Percentiles rank a stretch among this genome's conserved stretches.
Conservation (phyloP, 2,113 vertebrate genomes). For the Cyphomyrus discorhynchus region DNA sequence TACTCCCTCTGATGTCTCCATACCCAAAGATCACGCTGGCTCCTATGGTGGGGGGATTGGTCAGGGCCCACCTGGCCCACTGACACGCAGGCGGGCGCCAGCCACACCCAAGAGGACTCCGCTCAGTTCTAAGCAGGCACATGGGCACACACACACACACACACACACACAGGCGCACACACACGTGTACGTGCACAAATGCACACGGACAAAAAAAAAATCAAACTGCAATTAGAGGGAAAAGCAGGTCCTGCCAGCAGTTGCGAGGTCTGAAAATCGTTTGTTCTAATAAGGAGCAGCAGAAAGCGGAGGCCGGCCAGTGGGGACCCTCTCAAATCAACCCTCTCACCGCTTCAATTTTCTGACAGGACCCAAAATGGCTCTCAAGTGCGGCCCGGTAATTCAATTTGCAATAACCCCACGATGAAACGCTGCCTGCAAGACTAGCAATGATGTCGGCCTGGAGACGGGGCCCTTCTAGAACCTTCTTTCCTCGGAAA, state of each 20-base stretch:
- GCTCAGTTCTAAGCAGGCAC: background rate
- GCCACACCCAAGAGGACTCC: background rate
- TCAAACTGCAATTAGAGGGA: background rate
- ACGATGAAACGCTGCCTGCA: background rate
- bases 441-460: slow-evolving; percentile 1
- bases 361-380: slow-evolving; percentile 19
- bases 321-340: slow-evolving; percentile 14
- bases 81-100: too few species aligned
- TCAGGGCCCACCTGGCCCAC: too few species aligned
- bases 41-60: background rate
- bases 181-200: background rate
- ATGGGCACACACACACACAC: background rate
- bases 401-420: slow-evolving; percentile 19
- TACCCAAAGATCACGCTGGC: background rate
- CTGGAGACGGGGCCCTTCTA: background rate
- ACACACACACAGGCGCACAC: background rate
- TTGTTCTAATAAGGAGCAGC: slow-evolving; percentile 2
- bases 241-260: slow-evolving; percentile 9
- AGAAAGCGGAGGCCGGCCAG: background rate
- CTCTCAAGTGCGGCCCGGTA: slow-evolving; percentile 20
- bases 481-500: background rate
- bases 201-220: background rate
- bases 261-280: slow-evolving; percentile 9
- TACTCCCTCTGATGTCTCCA: background rate
- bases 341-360: slow-evolving; percentile 16